A percentile compares a stretch with the other conserved stretches of the same genome.
Evolutionary conservation across 2,113 vertebrate genomes (phyloP).

Genomic region (Sphyrna mokarran): DNA sequence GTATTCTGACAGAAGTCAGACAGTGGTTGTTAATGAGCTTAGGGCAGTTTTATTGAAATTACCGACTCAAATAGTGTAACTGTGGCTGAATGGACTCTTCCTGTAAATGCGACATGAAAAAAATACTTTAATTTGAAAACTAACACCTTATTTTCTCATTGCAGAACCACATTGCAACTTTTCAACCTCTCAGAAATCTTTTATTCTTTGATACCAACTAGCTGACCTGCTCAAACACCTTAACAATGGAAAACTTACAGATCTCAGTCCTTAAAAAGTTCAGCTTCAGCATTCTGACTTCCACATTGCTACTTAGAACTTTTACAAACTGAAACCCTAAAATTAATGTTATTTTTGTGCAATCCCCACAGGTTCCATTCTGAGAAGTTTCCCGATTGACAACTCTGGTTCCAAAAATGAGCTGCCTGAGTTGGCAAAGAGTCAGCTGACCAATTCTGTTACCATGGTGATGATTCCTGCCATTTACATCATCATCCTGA

Average conservation of each 20-base stretch:
- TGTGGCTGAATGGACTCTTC: neutral
- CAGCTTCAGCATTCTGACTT: neutral
- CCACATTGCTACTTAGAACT: neutral
- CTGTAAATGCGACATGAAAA: neutral
- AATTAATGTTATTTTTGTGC: neutral
- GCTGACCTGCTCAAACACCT: neutral
- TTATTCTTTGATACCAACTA: too few relatives aligned
- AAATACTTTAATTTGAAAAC: neutral
- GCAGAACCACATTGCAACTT: neutral
- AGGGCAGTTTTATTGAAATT: too few relatives aligned
- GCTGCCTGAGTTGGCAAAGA: too few relatives aligned
- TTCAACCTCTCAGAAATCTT: neutral
- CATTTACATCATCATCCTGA: conserved; percentile 61
- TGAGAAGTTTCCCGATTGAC: neutral
- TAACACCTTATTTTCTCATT: neutral
- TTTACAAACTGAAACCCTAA: neutral
- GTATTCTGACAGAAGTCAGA: neutral
- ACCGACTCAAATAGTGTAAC: neutral
- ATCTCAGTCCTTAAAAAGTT: neutral
- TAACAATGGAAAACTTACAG: neutral
- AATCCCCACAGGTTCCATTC: fast-evolving
- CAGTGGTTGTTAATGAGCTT: neutral
- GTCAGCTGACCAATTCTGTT: conserved; percentile 47
- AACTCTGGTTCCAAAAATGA: fast-evolving
- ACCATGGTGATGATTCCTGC: conserved; percentile 54